Evolutionary conservation across 2,113 vertebrate species (phyloP), one percentile per base, ranked within the genome.

Genomic region (Talpa occidentalis): DNA sequence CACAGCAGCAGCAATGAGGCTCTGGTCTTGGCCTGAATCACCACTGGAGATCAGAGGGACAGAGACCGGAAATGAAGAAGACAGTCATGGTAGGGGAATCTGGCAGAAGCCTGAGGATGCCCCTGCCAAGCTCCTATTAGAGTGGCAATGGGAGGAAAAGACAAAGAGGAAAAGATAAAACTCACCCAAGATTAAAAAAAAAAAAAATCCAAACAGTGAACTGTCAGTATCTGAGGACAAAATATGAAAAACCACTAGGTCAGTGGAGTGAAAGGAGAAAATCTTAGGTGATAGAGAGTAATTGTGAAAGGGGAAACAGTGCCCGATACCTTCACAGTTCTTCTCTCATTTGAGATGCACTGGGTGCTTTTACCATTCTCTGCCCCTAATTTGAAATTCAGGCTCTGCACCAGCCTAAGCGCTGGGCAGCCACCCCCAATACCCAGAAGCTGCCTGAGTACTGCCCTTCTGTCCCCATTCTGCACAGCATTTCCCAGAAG

Each of bases 21-120:
- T 7, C n/a, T 1, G 1, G 26, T 22, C 15, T 37, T 37, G 6
- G 22, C 37, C 62, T 30, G 5, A 74, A 47, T 93, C 67, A 44
- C 30, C 40, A 4, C 30, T 6, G 67, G 40, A 15, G 32, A 5
- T n/a, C 69, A 35, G 3, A 9, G 47, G 66, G 26, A 52, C 22
- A 44, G 30, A 2, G 30, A 59, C 79, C 4, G 40, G 26, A 44
- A 24, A 44, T 9, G 11, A 26, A 10, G 77, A 4, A 1, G 35
- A 47, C 62, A 16, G 32, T 12, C 28, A 9, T 2, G 24, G 60
- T 26, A 73, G 30, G 42, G 8, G 26, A 49, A 35, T 2, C 2
- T 7, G 40, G 16, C 14, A n/a, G 32, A 1, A 4, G 4, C 6
- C 32, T 0, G 0, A 2, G 7, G 30, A 56, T 2, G 22, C 52